Conservation (phyloP, 1,140 invertebrate species). For the Episyrphus balteatus region DNA sequence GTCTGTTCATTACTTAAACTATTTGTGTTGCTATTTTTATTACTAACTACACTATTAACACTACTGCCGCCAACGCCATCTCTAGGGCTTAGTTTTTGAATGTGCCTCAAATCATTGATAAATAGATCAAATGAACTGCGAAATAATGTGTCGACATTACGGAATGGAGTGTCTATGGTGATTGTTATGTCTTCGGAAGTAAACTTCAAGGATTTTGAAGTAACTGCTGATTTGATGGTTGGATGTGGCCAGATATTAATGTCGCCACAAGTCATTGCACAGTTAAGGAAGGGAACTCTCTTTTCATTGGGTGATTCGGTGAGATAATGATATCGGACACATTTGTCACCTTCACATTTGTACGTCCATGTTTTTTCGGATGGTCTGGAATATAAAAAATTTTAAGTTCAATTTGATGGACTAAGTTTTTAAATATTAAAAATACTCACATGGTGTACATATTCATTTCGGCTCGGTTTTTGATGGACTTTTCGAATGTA, state of each 20-base stretch:
- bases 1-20: background rate
- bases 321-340: slow-evolving; percentile 20
- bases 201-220: slow-evolving; percentile 26
- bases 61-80: background rate
- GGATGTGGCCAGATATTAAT: slow-evolving; percentile 36
- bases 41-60: background rate
- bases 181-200: slow-evolving; percentile 23
- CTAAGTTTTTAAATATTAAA: background rate
- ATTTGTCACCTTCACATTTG: slow-evolving; percentile 31
- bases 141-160: slow-evolving; percentile 21
- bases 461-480: slow-evolving; percentile 7
- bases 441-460: slow-evolving; percentile 19
- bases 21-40: background rate
- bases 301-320: slow-evolving; percentile 16
- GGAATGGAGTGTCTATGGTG: slow-evolving; percentile 23
- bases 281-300: slow-evolving; percentile 32
- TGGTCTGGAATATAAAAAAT: slow-evolving; percentile 18
- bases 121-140: slow-evolving; percentile 26
- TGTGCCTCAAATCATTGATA: slow-evolving; percentile 24
- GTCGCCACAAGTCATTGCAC: slow-evolving; percentile 34
- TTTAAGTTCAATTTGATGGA: background rate
- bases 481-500: slow-evolving; percentile 16
- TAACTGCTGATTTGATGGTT: slow-evolving; percentile 25
- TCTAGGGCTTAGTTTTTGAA: slow-evolving; percentile 14
- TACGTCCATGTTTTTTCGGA: slow-evolving; percentile 35